Conservation (phyloP, 2,888 invertebrate species). For the Autographa pulchrina region DNA sequence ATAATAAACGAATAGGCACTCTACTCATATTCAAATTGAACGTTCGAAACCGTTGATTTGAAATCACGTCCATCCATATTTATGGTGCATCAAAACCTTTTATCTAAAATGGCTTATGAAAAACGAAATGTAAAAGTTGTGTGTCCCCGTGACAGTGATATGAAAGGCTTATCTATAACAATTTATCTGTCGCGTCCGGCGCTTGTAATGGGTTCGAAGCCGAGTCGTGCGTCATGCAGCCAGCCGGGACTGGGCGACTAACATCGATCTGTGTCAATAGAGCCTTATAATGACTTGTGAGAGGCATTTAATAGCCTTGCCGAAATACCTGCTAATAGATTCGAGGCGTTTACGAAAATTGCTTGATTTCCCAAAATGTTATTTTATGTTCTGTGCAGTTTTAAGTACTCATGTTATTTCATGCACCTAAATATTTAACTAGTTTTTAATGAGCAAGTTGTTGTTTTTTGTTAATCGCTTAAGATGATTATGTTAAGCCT, state of each 20-base stretch:
- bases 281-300: constrained; percentile 3
- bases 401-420: not conserved
- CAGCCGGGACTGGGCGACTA: constrained; percentile 36
- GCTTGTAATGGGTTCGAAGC: constrained; percentile 61
- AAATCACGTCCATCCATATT: constrained; percentile 51
- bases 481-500: not conserved
- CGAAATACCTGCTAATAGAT: not conserved
- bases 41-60: constrained; percentile 42
- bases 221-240: constrained; percentile 41
- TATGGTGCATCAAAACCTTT: constrained; percentile 47
- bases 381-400: not conserved
- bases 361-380: not conserved
- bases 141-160: constrained; percentile 54
- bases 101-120: constrained; percentile 54
- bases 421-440: not conserved
- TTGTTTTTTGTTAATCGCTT: not conserved
- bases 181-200: constrained; percentile 63
- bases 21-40: constrained; percentile 33
- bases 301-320: not conserved
- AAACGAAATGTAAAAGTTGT: constrained; percentile 43
- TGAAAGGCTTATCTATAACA: constrained; percentile 62
- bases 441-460: not conserved
- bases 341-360: not conserved
- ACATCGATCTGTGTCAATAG: constrained; percentile 55
- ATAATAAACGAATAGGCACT: constrained; percentile 30